Evolutionary conservation across 2,888 invertebrate species (phyloP).

Genomic region (Ichneumon xanthorius): DNA sequence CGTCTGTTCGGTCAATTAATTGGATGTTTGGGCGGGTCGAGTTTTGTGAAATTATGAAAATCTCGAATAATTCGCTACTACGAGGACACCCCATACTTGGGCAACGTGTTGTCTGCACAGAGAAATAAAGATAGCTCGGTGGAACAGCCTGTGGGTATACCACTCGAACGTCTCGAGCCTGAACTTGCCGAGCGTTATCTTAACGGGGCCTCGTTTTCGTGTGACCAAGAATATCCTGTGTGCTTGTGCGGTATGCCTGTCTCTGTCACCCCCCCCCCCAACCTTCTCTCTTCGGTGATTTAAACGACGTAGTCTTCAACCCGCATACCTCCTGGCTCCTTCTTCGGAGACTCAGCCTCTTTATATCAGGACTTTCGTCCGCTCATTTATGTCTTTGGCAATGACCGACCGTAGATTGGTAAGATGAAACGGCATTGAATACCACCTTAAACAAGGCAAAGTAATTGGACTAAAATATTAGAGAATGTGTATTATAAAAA

Average conservation of each 20-base stretch:
- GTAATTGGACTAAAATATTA: no score
- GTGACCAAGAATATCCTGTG: slow-evolving; percentile 55
- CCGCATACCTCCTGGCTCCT: slow-evolving; percentile 43
- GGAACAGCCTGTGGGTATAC: slow-evolving; percentile 32
- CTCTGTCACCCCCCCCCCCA: slow-evolving; percentile 13
- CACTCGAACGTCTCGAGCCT: slow-evolving; percentile 49
- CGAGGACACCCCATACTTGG: slow-evolving; percentile 30
- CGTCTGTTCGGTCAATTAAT: neutral
- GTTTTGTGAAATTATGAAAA: neutral
- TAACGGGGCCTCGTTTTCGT: slow-evolving; percentile 66
- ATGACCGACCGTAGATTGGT: neutral
- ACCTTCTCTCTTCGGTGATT: slow-evolving; percentile 40
- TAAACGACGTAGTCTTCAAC: slow-evolving; percentile 55
- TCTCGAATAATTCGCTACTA: slow-evolving; percentile 32
- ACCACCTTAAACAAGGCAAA: neutral
- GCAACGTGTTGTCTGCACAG: slow-evolving; percentile 46
- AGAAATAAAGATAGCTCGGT: slow-evolving; percentile 57
- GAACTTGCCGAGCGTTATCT: slow-evolving; percentile 64
- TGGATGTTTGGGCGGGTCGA: neutral
- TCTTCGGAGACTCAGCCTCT: slow-evolving; percentile 5
- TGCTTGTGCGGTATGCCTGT: slow-evolving; percentile 53
- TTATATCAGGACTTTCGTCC: slow-evolving; percentile 21
- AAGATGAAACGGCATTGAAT: neutral
- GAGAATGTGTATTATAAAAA: no score
- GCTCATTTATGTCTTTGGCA: neutral